Base-by-base conservation (phyloP, 2,888 invertebrate genomes). In the Apomyelois bistriatella region DNA sequence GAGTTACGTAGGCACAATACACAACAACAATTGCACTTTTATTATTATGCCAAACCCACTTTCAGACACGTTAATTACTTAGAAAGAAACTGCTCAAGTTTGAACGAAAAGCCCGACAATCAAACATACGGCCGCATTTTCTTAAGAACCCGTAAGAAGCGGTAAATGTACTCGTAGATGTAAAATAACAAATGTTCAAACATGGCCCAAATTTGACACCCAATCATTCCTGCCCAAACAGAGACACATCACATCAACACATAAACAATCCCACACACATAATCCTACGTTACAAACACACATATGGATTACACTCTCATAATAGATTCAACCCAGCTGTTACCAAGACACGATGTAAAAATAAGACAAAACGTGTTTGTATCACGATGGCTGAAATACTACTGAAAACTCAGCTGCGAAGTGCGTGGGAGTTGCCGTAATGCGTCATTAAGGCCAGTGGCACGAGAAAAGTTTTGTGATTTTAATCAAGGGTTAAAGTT, bases 371-470 rank as follows among this genome's bases (percentile, higher is more conserved):
- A 38, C 48, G 22, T 49, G 48, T 38, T 49, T 38, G n/a, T 37
- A 5, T 1, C 8, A 22, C 38, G 38, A 13, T 13, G 5, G n/a
- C 38, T 49, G 38, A 38, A 49, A 38, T 49, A 49, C 48, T 49
- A 49, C 48, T 49, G 48, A 49, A 49, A 49, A 10, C 38, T 36
- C 12, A 17, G 15, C 38, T 49, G 28, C 30, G 38, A 38, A 12
- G 10, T 49, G 48, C 48, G 48, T 38, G 13, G 48, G 48, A 49
- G 37, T 12, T 75, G 32, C 64, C 30, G 50, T 53, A 30, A 70
- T 67, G 64, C 68, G 69, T 65, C 63, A 62, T 52, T n/a, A 12
- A 13, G 13, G 15, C 46, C 64, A 48, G 54, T 60, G 57, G 0
- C 17, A 65, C 62, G 3, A 51, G 37, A 10, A 0, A 10, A 57